Conservation (phyloP, 2,113 vertebrate genomes). For the Cettia cetti region DNA sequence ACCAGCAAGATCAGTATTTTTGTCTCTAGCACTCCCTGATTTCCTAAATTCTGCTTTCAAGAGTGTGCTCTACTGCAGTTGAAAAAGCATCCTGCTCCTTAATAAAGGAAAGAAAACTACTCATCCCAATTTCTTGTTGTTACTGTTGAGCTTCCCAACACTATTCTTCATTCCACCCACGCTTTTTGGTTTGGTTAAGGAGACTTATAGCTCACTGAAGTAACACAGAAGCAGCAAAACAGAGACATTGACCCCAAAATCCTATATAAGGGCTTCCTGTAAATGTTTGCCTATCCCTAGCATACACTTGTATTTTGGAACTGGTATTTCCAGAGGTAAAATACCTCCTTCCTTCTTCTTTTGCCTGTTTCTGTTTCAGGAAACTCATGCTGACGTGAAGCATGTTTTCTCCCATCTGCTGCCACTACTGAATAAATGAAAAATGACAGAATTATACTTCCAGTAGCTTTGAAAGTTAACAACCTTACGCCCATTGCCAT, state of each 20-base stretch:
- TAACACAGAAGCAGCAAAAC: background rate
- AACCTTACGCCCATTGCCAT: conserved; percentile 64
- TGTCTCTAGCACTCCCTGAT: background rate
- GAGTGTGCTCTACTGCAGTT: background rate
- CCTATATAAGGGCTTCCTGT: background rate
- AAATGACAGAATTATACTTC: conserved; percentile 71
- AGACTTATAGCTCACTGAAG: background rate
- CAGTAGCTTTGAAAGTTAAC: conserved; percentile 66
- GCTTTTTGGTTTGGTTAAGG: background rate
- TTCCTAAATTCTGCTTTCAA: background rate
- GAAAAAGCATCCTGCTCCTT: background rate
- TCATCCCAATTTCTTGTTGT: background rate
- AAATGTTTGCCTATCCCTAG: background rate
- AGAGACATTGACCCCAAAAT: background rate
- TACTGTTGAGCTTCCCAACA: background rate
- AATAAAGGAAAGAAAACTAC: background rate
- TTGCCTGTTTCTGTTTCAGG: conserved; percentile 62
- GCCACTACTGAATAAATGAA: conserved; percentile 66
- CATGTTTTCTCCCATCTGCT: conserved; percentile 70
- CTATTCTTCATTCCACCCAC: background rate
- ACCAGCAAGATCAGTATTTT: background rate
- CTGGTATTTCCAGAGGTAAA: conserved; percentile 60
- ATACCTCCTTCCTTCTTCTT: conserved; percentile 41
- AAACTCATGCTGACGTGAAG: conserved; percentile 65
- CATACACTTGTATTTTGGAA: conserved; percentile 3